phyloP scores from a whole-genome alignment of 2,888 invertebrate species.

The Netelia fuscicornis region DNA sequence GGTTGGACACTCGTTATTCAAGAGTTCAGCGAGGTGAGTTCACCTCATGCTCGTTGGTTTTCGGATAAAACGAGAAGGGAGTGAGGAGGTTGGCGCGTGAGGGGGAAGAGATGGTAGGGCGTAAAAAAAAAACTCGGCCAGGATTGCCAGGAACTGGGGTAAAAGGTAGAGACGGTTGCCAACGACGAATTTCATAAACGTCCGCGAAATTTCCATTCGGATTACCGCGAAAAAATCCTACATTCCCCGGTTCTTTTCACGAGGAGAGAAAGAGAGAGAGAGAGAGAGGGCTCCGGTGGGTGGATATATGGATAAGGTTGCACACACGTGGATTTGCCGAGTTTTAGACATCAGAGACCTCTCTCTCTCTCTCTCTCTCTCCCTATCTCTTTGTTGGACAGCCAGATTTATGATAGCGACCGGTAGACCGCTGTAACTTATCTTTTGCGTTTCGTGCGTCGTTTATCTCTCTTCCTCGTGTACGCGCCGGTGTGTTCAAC shows the following conservation, averaged over 20 bases:
- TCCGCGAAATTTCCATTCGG: constrained; percentile 62
- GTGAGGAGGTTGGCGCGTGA: no score
- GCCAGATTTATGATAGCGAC: constrained; percentile 59
- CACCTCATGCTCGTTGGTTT: constrained; percentile 2
- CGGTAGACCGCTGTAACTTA: constrained; percentile 38
- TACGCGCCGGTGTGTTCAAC: background rate
- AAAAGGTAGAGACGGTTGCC: constrained; percentile 28
- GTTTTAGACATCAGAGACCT: constrained; percentile 37
- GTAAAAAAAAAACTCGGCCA: background rate
- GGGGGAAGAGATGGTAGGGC: no score
- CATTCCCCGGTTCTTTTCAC: constrained; percentile 14
- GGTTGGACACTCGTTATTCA: constrained; percentile 25
- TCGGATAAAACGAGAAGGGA: constrained; percentile 11
- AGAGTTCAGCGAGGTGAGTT: constrained; percentile 18
- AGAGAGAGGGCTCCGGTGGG: background rate
- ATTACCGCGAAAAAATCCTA: constrained; percentile 51
- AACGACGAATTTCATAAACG: constrained; percentile 59
- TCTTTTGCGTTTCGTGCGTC: constrained; percentile 41
- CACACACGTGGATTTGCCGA: constrained; percentile 3
- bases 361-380: background rate
- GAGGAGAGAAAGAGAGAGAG: background rate
- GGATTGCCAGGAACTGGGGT: constrained; percentile 10
- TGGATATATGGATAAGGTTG: background rate
- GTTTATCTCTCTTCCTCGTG: constrained; percentile 44
- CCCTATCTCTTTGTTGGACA: constrained; percentile 16